Base-by-base conservation (phyloP, 2,888 invertebrate genomes). In the Scaptodrosophila latifasciaeformis region DNA sequence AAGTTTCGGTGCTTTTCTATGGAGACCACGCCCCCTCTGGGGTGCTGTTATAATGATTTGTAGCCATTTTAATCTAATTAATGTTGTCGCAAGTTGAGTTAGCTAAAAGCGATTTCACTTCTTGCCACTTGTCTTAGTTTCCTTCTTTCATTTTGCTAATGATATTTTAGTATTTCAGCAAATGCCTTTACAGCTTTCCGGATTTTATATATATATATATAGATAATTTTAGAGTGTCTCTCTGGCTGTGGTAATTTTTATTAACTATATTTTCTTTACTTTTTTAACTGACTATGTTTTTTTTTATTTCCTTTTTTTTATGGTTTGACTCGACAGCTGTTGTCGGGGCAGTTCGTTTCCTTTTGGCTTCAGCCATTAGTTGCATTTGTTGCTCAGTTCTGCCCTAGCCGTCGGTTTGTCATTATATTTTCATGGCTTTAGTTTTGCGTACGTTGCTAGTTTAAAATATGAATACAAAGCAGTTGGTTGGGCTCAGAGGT, bases 31-130 rank as follows among this genome's bases (percentile, higher is more conserved):
- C 45, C 18, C 54, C 21, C 64, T 54, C 70, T 57, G 43, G 81
- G 64, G 79, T 75, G 71, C 62, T 71, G 59, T 76, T 66, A 71
- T 54, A 81, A 76, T 76, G 81, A 76, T 81, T 76, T 81, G 71
- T 76, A 51, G 64, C 53, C 66, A 59, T 57, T 54, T 59, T 62
- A 81, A 68, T 68, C 71, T 81, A 76, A 76, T 81, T 76, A 76
- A 76, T 76, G 81, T 63, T 68, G 64, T 67, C 64, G 70, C 63
- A 24, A 34, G 49, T 1, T 21, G 49, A 35, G 59, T 54, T 46
- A 55, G 53, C 50, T 49, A 49, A 65, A 67, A n/a, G 63, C 49
- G 58, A 49, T 46, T 29, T 19, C 18, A 35, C 29, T 29, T 49
- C 59, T 67, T 56, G 34, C 59, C 67, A 67, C 67, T 65, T 65